phyloP scores from a whole-genome alignment of 1,140 invertebrate genomes.

The Gryon sp. region DNA sequence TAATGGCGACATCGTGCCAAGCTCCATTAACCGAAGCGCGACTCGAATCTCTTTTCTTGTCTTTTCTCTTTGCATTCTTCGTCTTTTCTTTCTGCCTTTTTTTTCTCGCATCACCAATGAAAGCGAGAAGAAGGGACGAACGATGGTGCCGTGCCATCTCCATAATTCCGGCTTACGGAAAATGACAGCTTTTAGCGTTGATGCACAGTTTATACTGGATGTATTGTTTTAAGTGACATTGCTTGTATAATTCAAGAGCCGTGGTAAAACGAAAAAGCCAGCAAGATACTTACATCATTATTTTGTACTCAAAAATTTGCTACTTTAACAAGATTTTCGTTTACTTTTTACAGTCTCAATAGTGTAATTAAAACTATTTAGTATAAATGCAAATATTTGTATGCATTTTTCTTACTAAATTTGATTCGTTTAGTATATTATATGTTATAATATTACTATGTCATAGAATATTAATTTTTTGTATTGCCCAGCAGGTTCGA shows the following conservation, averaged over 20 bases:
- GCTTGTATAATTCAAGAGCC: conserved; percentile 76
- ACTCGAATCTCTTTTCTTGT: conserved; percentile 40
- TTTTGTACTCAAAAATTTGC: conserved; percentile 13
- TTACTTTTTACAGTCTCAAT: conserved; percentile 3
- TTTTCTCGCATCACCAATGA: conserved; percentile 25
- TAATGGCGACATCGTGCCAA: conserved; percentile 53
- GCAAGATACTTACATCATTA: conserved; percentile 38
- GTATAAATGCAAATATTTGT: no score
- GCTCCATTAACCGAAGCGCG: conserved; percentile 48
- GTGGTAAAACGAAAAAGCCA: conserved; percentile 45
- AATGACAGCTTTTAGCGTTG: conserved; percentile 79
- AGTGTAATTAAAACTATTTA: neutral
- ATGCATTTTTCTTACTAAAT: no score
- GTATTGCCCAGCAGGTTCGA: no score
- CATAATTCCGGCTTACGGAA: conserved; percentile 79
- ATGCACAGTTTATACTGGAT: conserved; percentile 78
- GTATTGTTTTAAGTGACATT: conserved; percentile 78
- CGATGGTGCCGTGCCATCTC: conserved; percentile 68
- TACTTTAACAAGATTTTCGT: conserved; percentile 3
- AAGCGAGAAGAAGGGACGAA: conserved; percentile 43
- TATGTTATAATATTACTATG: no score
- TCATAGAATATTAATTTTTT: no score
- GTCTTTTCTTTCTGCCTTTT: conserved; percentile 44
- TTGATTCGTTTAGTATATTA: no score
- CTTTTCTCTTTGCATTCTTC: conserved; percentile 30